A percentile compares a stretch with the other conserved stretches of the same genome.
phyloP scores from a whole-genome alignment of 2,797 vertebrate species.

The Glyptemys insculpta region DNA sequence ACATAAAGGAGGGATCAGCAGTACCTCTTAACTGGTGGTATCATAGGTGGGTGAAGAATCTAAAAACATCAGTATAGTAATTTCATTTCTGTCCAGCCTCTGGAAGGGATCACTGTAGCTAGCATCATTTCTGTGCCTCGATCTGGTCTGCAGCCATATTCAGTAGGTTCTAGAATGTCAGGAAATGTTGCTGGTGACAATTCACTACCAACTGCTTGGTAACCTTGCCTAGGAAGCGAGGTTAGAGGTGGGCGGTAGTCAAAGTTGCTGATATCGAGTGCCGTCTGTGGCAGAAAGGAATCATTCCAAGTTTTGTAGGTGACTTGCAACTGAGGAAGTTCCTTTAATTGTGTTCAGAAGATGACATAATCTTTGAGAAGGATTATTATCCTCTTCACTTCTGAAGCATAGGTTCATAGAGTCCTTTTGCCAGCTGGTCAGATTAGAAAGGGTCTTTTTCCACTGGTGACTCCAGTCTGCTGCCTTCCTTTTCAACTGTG shows the following conservation, averaged over 20 bases:
- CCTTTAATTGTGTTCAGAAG: background rate
- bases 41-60: accelerated
- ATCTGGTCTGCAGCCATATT: accelerated
- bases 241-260: background rate
- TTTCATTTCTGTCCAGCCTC: accelerated
- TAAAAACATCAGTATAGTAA: background rate
- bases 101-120: background rate
- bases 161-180: background rate
- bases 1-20: background rate
- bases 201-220: background rate
- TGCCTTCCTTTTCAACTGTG: background rate
- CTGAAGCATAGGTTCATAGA: background rate
- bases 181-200: background rate
- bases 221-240: background rate
- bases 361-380: accelerated
- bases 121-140: background rate
- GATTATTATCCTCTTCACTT: constrained; percentile 1
- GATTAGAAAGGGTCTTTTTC: background rate
- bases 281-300: background rate
- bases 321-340: background rate
- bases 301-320: background rate
- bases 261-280: background rate
- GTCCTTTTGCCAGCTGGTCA: background rate
- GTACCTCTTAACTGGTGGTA: background rate
- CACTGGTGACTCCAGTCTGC: background rate